Evolutionary conservation across 2,888 invertebrate species (phyloP).

Genomic region (Amblyjoppa proteus): DNA sequence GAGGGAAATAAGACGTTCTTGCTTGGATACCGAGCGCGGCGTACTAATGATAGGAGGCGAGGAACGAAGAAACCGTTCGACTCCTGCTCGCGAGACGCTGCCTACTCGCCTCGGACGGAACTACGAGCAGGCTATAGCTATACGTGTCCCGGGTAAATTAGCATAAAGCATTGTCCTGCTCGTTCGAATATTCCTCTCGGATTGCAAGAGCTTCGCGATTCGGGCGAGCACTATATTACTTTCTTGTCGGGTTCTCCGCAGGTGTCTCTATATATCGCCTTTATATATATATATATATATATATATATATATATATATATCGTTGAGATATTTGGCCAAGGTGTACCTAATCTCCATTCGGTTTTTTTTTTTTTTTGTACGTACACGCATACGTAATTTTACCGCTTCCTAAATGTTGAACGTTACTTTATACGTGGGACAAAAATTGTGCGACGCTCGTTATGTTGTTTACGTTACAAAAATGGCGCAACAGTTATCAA

Average conservation of each 20-base stretch:
- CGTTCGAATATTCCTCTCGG: slow-evolving; percentile 52
- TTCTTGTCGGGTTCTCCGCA: slow-evolving; percentile 28
- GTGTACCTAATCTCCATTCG: background rate
- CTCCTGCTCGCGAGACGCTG: background rate
- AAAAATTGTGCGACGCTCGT: background rate
- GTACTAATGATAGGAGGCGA: slow-evolving; percentile 1
- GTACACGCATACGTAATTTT: background rate
- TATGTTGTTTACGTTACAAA: too few species aligned
- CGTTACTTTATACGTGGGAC: background rate
- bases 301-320: background rate
- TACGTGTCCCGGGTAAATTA: slow-evolving; percentile 71
- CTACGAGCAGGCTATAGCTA: slow-evolving; percentile 34
- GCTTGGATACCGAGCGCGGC: background rate
- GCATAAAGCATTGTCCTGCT: slow-evolving; percentile 82
- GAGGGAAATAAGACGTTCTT: slow-evolving; percentile 10
- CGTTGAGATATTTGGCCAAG: background rate
- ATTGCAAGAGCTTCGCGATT: slow-evolving; percentile 60
- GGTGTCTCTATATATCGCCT: slow-evolving; percentile 26
- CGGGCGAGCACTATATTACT: slow-evolving; percentile 22
- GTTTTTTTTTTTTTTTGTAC: background rate
- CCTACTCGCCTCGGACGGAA: slow-evolving; percentile 48
- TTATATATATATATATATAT: too few species aligned
- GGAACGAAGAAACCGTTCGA: slow-evolving; percentile 18
- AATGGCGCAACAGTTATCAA: too few species aligned
- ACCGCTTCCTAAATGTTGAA: background rate